phyloP scores from a whole-genome alignment of 2,888 invertebrate genomes.

The Ophraella communa region DNA sequence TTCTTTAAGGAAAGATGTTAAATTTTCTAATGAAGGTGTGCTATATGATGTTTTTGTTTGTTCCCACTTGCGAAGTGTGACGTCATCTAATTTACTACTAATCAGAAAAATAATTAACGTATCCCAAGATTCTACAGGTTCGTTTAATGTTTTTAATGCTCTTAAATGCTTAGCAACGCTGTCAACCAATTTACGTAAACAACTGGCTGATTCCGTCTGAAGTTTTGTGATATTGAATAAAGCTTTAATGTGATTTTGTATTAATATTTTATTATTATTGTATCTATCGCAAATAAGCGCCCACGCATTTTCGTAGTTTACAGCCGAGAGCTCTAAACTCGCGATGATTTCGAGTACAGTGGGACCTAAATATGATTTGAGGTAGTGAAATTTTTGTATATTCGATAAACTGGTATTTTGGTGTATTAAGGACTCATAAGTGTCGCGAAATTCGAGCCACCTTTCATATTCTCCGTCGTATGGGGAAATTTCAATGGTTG shows the following conservation, averaged over 20 bases:
- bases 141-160: constrained; percentile 9
- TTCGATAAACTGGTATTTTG: not conserved
- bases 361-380: not conserved
- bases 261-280: constrained; percentile 17
- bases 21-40: too few species aligned
- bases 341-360: not conserved
- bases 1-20: too few species aligned
- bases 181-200: constrained; percentile 17
- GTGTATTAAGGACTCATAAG: not conserved
- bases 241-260: constrained; percentile 19
- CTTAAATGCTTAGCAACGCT: constrained; percentile 21
- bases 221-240: constrained; percentile 13
- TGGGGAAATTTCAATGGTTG: not conserved
- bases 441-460: not conserved
- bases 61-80: too few species aligned
- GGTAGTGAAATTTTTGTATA: constrained; percentile 5
- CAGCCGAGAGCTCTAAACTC: constrained; percentile 9
- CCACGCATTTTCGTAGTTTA: constrained; percentile 19
- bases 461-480: not conserved
- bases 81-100: not conserved
- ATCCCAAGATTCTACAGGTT: constrained; percentile 7
- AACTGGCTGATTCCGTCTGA: not conserved
- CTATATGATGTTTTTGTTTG: too few species aligned
- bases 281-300: constrained; percentile 10
- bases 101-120: not conserved